These are phyloP conservation scores for Coregonus suidteri DNA, from an alignment of 2,797 vertebrate genomes.

Conservation along the genomic window DNA sequence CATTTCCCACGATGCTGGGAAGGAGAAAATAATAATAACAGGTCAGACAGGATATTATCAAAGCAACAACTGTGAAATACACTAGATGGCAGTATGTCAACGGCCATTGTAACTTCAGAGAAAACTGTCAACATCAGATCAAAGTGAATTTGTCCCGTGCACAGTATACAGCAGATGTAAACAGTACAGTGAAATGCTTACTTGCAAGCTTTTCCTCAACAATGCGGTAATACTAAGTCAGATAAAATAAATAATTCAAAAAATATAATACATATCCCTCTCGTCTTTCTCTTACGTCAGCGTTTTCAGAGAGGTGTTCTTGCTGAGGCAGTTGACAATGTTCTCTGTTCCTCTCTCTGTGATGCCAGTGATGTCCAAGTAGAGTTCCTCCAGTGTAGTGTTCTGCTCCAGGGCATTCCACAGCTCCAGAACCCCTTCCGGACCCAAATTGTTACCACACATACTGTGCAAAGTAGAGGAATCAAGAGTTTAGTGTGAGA, in stretches of 20 bases:
- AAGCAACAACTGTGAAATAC: background rate
- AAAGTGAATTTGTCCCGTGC: no score
- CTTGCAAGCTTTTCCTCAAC: no score
- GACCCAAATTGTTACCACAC: conserved; percentile 73
- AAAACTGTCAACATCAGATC: background rate
- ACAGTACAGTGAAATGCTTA: no score
- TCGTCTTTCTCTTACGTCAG: conserved; percentile 61
- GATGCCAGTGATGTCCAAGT: conserved; percentile 74
- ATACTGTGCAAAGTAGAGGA: conserved; percentile 51
- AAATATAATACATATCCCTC: no score
- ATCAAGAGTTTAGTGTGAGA: background rate
- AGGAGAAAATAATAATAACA: conserved; percentile 3
- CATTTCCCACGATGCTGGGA: conserved; percentile 69
- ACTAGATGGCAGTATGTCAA: conserved; percentile 30
- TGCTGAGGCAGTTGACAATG: conserved; percentile 63
- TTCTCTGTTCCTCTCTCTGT: conserved; percentile 72
- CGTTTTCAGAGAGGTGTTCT: conserved; percentile 65
- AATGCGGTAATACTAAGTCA: no score
- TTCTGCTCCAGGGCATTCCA: conserved; percentile 70
- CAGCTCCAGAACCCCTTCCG: conserved; percentile 65
- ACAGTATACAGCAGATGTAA: no score
- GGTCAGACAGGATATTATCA: background rate
- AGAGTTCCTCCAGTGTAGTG: conserved; percentile 70
- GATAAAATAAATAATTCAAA: background rate
- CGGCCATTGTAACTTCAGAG: background rate